Conservation (phyloP, 2,888 invertebrate genomes). For the Acronicta leporina region DNA sequence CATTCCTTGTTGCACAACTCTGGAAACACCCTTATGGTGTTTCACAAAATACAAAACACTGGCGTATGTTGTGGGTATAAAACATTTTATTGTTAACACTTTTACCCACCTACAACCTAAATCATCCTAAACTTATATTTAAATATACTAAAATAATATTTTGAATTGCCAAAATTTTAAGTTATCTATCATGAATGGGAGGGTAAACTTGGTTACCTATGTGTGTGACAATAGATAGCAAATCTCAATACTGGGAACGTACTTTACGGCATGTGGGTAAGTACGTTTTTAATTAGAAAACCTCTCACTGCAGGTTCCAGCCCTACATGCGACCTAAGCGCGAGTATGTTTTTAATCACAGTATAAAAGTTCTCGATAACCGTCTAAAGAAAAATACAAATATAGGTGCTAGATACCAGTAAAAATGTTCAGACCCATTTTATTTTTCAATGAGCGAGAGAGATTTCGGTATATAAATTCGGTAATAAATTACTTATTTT, state of each 20-base stretch:
- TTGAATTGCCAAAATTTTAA: too few species aligned
- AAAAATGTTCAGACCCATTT: too few species aligned
- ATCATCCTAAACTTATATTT: neutral
- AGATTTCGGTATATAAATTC: too few species aligned
- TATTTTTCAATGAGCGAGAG: neutral
- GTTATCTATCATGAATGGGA: too few species aligned
- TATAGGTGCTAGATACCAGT: too few species aligned
- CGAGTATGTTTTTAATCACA: neutral
- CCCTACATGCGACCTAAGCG: neutral
- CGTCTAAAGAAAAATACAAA: neutral
- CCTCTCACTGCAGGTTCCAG: neutral
- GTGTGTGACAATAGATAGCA: too few species aligned
- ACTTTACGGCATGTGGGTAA: too few species aligned
- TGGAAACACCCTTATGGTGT: conserved; percentile 2
- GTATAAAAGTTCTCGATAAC: neutral
- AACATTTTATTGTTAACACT: neutral
- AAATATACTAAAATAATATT: neutral
- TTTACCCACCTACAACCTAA: neutral
- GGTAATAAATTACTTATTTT: conserved; percentile 1
- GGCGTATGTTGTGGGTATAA: neutral
- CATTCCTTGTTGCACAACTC: neutral
- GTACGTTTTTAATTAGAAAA: too few species aligned
- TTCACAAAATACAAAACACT: neutral
- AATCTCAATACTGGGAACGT: too few species aligned
- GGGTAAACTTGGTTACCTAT: too few species aligned